Percentiles rank a stretch among this genome's conserved stretches.
Conservation (phyloP, 2,888 invertebrate species). For the Sphaerolaimus hirsutus region DNA sequence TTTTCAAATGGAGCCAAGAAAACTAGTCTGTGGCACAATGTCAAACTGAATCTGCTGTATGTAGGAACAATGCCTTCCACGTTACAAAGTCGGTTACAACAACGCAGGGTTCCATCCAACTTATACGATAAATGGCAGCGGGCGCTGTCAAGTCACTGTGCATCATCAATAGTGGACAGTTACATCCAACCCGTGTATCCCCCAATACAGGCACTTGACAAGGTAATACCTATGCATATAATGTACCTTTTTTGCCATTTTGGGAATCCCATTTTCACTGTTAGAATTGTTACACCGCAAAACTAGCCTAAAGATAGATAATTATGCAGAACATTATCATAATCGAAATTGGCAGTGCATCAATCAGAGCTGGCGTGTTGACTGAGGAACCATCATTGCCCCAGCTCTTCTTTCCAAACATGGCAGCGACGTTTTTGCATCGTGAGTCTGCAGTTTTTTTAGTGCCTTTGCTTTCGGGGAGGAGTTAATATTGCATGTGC, state of each 20-base stretch:
- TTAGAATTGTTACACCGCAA: too few relatives aligned
- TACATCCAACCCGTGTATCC: constrained; percentile 31
- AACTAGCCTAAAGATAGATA: too few relatives aligned
- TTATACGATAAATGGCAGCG: constrained; percentile 30
- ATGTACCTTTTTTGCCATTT: constrained; percentile 8
- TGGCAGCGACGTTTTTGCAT: constrained; percentile 13
- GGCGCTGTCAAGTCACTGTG: constrained; percentile 33
- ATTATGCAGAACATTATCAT: constrained; percentile 31
- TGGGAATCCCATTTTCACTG: too few relatives aligned
- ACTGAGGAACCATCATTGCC: constrained; percentile 31
- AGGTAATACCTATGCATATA: too few relatives aligned
- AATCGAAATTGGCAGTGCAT: constrained; percentile 36
- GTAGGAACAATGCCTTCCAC: too few relatives aligned
- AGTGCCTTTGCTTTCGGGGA: too few relatives aligned
- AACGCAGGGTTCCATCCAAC: constrained; percentile 12
- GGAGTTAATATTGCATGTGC: too few relatives aligned
- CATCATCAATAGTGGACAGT: constrained; percentile 28
- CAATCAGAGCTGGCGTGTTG: constrained; percentile 35
- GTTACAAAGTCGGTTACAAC: neutral
- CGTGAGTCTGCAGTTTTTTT: neutral
- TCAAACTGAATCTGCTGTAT: too few relatives aligned
- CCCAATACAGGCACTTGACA: constrained; percentile 15
- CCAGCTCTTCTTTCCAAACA: constrained; percentile 35
- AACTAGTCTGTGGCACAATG: too few relatives aligned
- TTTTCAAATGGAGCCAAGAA: too few relatives aligned